Conservation (phyloP, 2,797 vertebrate species). For the Brachyrhaphis roseni region DNA sequence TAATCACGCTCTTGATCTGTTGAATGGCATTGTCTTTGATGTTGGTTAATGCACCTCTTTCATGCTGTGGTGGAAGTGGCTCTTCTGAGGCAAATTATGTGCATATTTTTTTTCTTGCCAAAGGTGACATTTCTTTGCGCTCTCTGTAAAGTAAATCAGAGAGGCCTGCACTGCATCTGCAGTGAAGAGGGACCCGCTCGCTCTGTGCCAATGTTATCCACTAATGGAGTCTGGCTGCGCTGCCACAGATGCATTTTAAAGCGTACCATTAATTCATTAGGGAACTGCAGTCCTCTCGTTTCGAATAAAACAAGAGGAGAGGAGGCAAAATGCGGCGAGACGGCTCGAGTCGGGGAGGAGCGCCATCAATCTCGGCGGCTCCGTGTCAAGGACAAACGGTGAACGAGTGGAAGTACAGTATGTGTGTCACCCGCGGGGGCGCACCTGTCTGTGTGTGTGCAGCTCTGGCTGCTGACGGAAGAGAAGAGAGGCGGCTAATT, state of each 20-base stretch:
- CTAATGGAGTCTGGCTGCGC: conserved; percentile 75
- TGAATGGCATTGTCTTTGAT: conserved; percentile 72
- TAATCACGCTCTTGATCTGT: conserved; percentile 77
- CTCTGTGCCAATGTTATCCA: conserved; percentile 73
- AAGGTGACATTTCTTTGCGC: conserved; percentile 75
- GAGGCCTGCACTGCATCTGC: conserved; percentile 33
- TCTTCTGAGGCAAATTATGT: conserved; percentile 76
- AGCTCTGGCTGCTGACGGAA: conserved; percentile 54
- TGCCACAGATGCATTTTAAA: conserved; percentile 65
- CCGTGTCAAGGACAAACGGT: conserved; percentile 70
- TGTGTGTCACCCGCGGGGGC: conserved; percentile 39
- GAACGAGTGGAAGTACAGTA: conserved; percentile 34
- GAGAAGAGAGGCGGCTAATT: conserved; percentile 61
- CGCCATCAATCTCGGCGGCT: conserved; percentile 55
- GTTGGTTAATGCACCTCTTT: conserved; percentile 71
- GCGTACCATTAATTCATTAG: conserved; percentile 76
- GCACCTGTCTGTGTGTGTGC: conserved; percentile 61
- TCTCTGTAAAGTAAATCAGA: conserved; percentile 36
- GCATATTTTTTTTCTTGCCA: conserved; percentile 61
- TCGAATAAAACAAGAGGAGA: conserved; percentile 49
- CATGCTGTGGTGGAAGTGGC: conserved; percentile 69
- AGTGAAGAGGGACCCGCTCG: conserved; percentile 26
- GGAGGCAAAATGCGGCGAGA: conserved; percentile 13
- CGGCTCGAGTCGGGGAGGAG: conserved; percentile 37
- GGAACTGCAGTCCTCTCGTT: conserved; percentile 61